phyloP scores from a whole-genome alignment of 92 coral and sea anemone species.

The Palythoa grandiflora region DNA sequence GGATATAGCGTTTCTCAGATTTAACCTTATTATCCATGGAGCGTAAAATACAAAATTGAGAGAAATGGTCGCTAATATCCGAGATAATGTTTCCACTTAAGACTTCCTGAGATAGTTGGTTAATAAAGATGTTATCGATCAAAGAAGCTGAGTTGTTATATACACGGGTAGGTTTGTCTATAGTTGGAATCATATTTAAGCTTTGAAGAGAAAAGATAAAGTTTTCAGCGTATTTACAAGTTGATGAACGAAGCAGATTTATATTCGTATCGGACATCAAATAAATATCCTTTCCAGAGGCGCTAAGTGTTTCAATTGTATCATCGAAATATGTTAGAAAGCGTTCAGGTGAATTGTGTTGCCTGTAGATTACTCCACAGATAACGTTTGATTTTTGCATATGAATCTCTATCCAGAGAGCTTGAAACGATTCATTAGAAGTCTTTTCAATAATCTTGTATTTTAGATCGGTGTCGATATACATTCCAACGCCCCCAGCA shows the following conservation, averaged over 20 bases:
- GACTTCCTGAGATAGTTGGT: conserved; percentile 3
- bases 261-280: conserved; percentile 9
- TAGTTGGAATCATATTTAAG: conserved; percentile 16
- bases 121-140: conserved; percentile 26
- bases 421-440: conserved; percentile 39
- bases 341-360: conserved; percentile 54
- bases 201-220: conserved; percentile 21
- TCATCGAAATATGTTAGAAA: conserved; percentile 59
- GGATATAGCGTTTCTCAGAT: not conserved
- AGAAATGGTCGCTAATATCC: no score
- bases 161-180: conserved; percentile 25
- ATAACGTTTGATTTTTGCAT: conserved; percentile 51
- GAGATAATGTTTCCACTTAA: conserved; percentile 3
- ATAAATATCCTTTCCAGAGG: conserved; percentile 2
- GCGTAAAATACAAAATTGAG: not conserved
- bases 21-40: not conserved
- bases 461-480: conserved; percentile 20
- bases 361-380: conserved; percentile 51
- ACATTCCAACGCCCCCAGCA: conserved; percentile 66
- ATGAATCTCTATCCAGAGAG: not conserved
- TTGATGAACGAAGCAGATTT: not conserved
- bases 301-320: conserved; percentile 17
- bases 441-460: conserved; percentile 31
- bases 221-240: not conserved
- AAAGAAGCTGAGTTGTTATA: not conserved